Percentiles rank a stretch among this genome's conserved stretches.
Conservation (phyloP, 2,113 vertebrate species). For the Chamaea fasciata region DNA sequence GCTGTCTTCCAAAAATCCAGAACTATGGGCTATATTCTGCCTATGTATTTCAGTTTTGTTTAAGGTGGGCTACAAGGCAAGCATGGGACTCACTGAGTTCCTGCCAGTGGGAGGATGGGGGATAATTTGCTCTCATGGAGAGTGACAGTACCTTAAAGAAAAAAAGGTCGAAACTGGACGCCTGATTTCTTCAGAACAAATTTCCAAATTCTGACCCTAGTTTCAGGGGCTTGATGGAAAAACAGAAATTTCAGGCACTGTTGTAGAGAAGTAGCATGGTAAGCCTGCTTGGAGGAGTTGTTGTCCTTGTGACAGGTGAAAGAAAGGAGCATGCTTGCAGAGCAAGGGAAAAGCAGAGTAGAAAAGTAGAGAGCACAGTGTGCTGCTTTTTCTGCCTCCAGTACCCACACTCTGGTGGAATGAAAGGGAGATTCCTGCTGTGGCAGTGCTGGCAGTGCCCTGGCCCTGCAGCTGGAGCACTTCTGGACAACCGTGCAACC, state of each 20-base stretch:
- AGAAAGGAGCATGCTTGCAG: neutral
- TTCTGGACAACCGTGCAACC: neutral
- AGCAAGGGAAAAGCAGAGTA: neutral
- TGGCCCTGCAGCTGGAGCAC: neutral
- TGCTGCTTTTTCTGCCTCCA: neutral
- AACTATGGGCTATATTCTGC: neutral
- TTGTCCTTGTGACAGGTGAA: neutral
- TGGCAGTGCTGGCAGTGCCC: fast-evolving
- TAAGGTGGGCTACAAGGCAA: neutral
- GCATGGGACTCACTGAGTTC: neutral
- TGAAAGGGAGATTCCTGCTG: neutral
- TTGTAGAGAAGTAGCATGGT: neutral
- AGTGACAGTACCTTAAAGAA: neutral
- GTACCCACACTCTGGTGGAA: fast-evolving
- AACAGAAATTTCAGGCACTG: neutral
- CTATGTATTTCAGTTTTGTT: neutral
- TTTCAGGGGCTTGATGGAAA: neutral
- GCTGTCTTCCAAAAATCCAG: neutral
- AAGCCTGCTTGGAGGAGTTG: neutral
- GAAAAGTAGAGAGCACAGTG: neutral
- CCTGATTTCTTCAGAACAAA: neutral
- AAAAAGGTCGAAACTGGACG: neutral
- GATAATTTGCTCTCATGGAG: neutral
- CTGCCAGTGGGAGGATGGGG: neutral
- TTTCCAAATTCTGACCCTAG: neutral